Conservation (phyloP, 2,113 vertebrate species). For the Platysternon megacephalum region DNA sequence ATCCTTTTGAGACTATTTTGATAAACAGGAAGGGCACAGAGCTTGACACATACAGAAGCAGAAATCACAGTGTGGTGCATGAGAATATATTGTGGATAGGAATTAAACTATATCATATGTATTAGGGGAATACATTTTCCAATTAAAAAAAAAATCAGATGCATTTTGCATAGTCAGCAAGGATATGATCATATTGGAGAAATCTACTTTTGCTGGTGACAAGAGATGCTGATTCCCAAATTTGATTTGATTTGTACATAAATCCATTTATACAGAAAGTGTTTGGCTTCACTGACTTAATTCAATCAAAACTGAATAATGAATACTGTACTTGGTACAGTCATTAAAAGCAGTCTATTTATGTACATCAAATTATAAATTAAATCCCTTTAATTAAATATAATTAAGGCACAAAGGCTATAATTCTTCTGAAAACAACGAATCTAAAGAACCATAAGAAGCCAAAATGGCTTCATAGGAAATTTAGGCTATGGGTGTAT, state of each 20-base stretch:
- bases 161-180: not conserved
- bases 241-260: not conserved
- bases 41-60: not conserved
- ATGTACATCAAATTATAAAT: slow-evolving; percentile 1
- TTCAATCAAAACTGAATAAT: slow-evolving; percentile 22
- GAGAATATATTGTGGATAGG: not conserved
- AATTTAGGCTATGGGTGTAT: not conserved
- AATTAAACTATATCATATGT: slow-evolving; percentile 3
- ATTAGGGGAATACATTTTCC: not conserved
- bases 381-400: slow-evolving; percentile 37
- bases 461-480: slow-evolving; percentile 4
- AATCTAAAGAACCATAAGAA: slow-evolving; percentile 9
- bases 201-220: not conserved
- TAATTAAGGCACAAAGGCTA: slow-evolving; percentile 14
- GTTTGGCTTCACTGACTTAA: not conserved
- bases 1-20: slow-evolving; percentile 15
- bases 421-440: not conserved
- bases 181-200: not conserved
- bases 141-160: slow-evolving; percentile 2
- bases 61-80: not conserved
- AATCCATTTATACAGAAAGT: not conserved
- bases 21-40: not conserved
- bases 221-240: not conserved
- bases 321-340: not conserved
- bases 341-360: slow-evolving; percentile 13